Evolutionary conservation across 2,888 invertebrate genomes (phyloP), one percentile per base, ranked within the genome.

Genomic region (Actias luna): DNA sequence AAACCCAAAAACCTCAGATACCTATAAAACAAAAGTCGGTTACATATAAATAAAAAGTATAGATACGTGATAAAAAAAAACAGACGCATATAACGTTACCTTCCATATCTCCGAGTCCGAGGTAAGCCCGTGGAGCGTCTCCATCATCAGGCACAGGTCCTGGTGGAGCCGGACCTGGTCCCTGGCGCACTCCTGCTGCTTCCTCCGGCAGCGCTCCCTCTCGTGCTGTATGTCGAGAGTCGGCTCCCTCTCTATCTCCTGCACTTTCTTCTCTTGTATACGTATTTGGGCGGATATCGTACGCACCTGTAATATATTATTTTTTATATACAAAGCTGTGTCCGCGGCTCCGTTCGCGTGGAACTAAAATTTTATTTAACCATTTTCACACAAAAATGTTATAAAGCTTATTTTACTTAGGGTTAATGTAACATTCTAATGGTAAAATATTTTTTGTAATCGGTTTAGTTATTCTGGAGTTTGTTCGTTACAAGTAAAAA

Each of bases 271-370:
- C 5, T 68, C 74, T 68, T 91, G 88, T 0, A 88, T 52, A 0
- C 85, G 80, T 14, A 92, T 87, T 69, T 88, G 84, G 0, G 79
- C 80, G 22, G 69, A 68, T 63, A 89, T 81, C 8, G 85, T 82
- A 61, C 79, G 76, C 0, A 91, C 79, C 92, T 93, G 61, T 10
- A 73, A 72, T 55, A 22, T 18, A 22, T 25, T 22, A 42, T 42
- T 42, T 36, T 36, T n/a, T n/a, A n/a, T n/a, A n/a, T n/a, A n/a
- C n/a, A n/a, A n/a, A n/a, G n/a, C n/a, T n/a, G n/a, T n/a, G n/a
- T n/a, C n/a, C n/a, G n/a, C n/a, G n/a, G n/a, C n/a, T n/a, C n/a
- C n/a, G n/a, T n/a, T n/a, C n/a, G n/a, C n/a, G n/a, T n/a, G n/a
- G n/a, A n/a, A n/a, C n/a, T n/a, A n/a, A n/a, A n/a, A n/a, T n/a